Base-by-base conservation (phyloP, 2,888 invertebrate species). In the Timema cristinae region DNA sequence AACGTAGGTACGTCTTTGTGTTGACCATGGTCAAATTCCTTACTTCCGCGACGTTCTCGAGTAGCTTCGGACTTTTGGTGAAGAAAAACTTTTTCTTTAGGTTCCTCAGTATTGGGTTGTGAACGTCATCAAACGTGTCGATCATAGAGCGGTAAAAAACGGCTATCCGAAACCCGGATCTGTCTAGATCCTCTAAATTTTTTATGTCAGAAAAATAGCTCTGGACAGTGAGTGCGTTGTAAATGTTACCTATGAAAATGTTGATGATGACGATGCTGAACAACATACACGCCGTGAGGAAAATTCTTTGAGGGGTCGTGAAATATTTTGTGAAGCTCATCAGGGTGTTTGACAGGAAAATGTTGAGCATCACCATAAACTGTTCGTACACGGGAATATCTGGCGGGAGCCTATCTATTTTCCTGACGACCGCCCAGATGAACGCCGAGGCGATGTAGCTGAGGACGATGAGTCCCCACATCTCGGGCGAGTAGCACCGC, bases 91-190 rank as follows among this genome's bases (percentile, higher is more conserved):
- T 63, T 10, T 32, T 9, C 47, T 63, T 63, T 32, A 63, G 63
- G 32, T 6, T 63, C 48, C 32, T 15, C 16, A 63, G 13, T 6
- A 63, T 48, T 8, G 63, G 63, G 48, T 63, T 63, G 7, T 63
- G 16, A 1, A 63, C 63, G 48, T 63, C 63, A 13, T 63, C 63
- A 32, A 63, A 63, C 10, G 63, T 63, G 13, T 63, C 63, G 7
- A 63, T 63, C 63, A 63, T 63, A 11, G 63, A 63, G 13, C 63
- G 63, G 11, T 63, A 63, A 48, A 63, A 63, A 32, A 63, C 63
- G 9, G 63, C 63, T 16, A 63, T 32, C 32, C 48, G 32, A 10
- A 63, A 47, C 32, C 63, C 63, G 47, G 63, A 63, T 32, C 48
- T 63, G 7, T 63, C 63, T 32, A 63, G 63, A 6, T 63, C 63